phyloP scores from a whole-genome alignment of 2,888 invertebrate genomes.

The Xylophagus ater region DNA sequence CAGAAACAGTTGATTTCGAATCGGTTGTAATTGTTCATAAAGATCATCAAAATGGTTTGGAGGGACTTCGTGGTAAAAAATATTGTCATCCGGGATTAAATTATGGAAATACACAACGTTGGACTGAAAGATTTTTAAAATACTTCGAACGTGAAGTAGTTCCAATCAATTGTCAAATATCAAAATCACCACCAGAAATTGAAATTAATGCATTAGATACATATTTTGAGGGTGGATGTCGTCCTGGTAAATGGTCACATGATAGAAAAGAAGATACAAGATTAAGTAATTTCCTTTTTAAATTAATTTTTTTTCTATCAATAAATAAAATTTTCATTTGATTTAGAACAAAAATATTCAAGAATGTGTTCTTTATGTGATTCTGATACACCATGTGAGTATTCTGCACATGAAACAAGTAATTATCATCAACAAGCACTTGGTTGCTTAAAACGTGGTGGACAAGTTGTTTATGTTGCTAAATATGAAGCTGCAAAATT shows the following conservation, averaged over 20 bases:
- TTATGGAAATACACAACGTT: constrained; percentile 29
- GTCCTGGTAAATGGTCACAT: constrained; percentile 58
- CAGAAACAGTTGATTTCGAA: constrained; percentile 46
- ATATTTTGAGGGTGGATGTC: constrained; percentile 59
- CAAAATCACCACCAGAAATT: constrained; percentile 44
- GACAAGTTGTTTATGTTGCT: constrained; percentile 47
- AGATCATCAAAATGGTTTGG: constrained; percentile 40
- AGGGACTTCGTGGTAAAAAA: constrained; percentile 42
- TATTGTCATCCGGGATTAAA: constrained; percentile 58
- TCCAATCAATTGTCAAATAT: constrained; percentile 23
- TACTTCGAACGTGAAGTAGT: constrained; percentile 43
- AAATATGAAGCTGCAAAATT: constrained; percentile 32
- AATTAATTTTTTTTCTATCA: constrained; percentile 11
- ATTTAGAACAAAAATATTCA: not conserved
- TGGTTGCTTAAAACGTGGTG: constrained; percentile 42
- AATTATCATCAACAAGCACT: constrained; percentile 41
- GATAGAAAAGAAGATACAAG: constrained; percentile 42
- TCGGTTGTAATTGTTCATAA: constrained; percentile 48
- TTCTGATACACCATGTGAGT: constrained; percentile 18
- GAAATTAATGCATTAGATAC: constrained; percentile 48
- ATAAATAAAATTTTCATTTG: constrained; percentile 5
- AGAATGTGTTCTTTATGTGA: constrained; percentile 22
- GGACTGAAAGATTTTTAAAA: constrained; percentile 51
- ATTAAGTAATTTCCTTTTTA: constrained; percentile 46
- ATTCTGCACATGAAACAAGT: not conserved